Evolutionary conservation across 2,113 vertebrate species (phyloP), one percentile per base, ranked within the genome.

Genomic region (Motacilla tschutschensis): DNA sequence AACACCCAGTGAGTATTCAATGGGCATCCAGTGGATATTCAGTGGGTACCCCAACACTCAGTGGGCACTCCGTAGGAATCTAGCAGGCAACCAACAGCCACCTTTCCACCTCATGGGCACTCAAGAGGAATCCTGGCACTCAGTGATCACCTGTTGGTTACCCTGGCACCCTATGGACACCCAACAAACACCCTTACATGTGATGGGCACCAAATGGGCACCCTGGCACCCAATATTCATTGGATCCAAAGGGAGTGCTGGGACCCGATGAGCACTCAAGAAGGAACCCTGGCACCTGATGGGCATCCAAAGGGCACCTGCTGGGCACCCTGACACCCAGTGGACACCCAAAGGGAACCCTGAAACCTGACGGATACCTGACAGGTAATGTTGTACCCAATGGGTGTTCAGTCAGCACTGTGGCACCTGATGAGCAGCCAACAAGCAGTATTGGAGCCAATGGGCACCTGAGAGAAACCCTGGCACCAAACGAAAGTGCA

Each of bases 141-240:
- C 12, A 50, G 0, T 25, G 35, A 31, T 13, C 19, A 46, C 24
- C 19, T 41, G 14, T 40, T 0, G 0, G 18, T 48, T 57, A 58
- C 53, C 20, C 16, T 69, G 65, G 46, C 55, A 80, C 22, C 40
- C 33, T 16, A 13, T 6, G 29, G 29, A 19, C 28, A 55, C 24
- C 18, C 4, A 3, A 7, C 13, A 82, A 15, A 20, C 13, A 55
- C 8, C 20, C 8, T 29, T 41, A 13, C 4, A 54, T 10, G 28
- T 58, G 29, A 10, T 26, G 20, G 14, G 14, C 13, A 25, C 35
- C 33, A 21, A n/a, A 2, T 18, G 15, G 17, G 18, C 28, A 84
- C 8, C 38, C 25, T 44, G n/a, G 26, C 55, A 51, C 25, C 17
- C n/a, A 71, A 0, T 24, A 35, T 55, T 55, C n/a, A 22, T 33